Evolutionary conservation across 1,140 invertebrate species (phyloP).

Genomic region (Formica selysi): DNA sequence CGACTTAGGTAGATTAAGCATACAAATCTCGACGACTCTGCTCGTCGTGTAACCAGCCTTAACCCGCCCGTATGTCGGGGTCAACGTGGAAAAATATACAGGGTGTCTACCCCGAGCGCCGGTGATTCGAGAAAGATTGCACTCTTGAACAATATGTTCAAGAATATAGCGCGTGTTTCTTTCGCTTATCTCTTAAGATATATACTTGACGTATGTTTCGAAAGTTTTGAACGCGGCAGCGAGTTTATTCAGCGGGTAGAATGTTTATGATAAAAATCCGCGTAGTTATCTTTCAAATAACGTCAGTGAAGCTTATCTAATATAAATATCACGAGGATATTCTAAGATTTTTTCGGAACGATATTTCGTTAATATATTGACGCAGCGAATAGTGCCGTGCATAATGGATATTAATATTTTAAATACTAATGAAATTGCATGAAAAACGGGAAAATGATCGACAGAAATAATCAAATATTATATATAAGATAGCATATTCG

Average conservation of each 20-base stretch:
- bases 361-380: slow-evolving; percentile 47
- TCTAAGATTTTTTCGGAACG: background rate
- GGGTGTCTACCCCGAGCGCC: slow-evolving; percentile 15
- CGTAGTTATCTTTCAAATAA: background rate
- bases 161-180: background rate
- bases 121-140: slow-evolving; percentile 45
- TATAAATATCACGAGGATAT: background rate
- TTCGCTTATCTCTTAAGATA: slow-evolving; percentile 39
- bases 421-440: background rate
- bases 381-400: background rate
- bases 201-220: background rate
- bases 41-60: slow-evolving; percentile 41
- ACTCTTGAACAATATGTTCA: slow-evolving; percentile 30
- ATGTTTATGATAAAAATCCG: slow-evolving; percentile 30
- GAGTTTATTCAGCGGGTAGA: slow-evolving; percentile 17
- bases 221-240: slow-evolving; percentile 19
- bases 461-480: background rate
- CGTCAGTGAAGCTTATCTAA: background rate
- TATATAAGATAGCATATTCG: too few relatives aligned
- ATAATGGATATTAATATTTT: background rate
- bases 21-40: slow-evolving; percentile 73
- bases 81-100: slow-evolving; percentile 55
- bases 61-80: slow-evolving; percentile 19
- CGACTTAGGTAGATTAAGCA: slow-evolving; percentile 81
- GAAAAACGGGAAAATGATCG: background rate